phyloP scores from a whole-genome alignment of 2,888 invertebrate genomes.

The Cerceris ruficornis region DNA sequence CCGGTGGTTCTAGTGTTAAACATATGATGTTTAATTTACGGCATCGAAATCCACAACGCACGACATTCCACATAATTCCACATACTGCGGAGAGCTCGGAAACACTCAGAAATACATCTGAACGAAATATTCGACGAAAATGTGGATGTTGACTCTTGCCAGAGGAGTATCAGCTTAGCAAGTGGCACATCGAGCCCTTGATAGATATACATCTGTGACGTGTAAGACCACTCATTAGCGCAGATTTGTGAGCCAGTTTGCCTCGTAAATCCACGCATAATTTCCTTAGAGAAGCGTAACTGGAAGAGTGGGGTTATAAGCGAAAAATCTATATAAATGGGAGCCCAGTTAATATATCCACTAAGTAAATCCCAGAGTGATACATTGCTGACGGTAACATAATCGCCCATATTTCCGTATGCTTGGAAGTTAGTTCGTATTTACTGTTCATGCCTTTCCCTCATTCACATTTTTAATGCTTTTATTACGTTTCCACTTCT shows the following conservation, averaged over 20 bases:
- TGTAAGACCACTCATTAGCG: constrained; percentile 33
- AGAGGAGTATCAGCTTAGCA: background rate
- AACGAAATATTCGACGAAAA: background rate
- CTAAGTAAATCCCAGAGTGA: constrained; percentile 43
- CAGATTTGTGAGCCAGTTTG: constrained; percentile 39
- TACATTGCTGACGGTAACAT: constrained; percentile 40
- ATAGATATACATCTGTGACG: constrained; percentile 9
- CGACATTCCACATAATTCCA: background rate
- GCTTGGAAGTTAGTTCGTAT: background rate
- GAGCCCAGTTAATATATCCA: constrained; percentile 35
- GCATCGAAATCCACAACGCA: background rate
- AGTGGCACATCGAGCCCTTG: background rate
- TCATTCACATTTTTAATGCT: background rate
- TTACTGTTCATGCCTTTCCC: background rate
- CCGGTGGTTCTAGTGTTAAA: too few relatives aligned
- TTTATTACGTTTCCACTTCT: background rate
- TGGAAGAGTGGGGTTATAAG: constrained; percentile 7
- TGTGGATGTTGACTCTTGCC: background rate
- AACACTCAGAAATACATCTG: background rate
- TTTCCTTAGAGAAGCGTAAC: constrained; percentile 32
- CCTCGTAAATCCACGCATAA: constrained; percentile 45
- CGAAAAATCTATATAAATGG: too few relatives aligned
- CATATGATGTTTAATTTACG: background rate
- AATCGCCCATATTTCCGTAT: constrained; percentile 15
- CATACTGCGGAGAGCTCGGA: background rate